Conservation (phyloP, 1,140 invertebrate genomes). For the Schlechtendalia chinensis region DNA sequence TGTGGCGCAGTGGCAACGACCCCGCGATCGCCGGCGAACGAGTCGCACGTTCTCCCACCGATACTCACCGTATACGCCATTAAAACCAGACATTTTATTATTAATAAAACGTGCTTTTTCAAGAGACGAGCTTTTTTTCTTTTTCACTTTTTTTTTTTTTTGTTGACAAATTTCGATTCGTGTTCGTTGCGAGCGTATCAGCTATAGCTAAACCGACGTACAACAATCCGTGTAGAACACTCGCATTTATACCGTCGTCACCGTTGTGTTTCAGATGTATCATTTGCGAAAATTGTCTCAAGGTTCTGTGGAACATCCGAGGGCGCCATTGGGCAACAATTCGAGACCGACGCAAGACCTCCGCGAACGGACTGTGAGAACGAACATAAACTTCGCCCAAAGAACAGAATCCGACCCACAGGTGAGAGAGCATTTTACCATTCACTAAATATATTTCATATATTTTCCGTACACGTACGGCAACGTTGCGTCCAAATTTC, state of each 20-base stretch:
- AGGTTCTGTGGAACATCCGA: constrained; percentile 76
- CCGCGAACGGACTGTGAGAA: constrained; percentile 87
- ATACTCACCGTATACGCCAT: neutral
- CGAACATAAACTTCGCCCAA: constrained; percentile 90
- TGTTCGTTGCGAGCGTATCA: too few relatives aligned
- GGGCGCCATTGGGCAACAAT: constrained; percentile 90
- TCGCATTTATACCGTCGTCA: neutral
- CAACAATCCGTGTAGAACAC: too few relatives aligned
- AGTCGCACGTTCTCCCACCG: neutral
- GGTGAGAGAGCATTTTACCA: constrained; percentile 4
- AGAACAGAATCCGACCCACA: constrained; percentile 53
- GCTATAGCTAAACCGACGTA: neutral
- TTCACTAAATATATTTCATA: too few relatives aligned
- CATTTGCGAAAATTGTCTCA: constrained; percentile 82
- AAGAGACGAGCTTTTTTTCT: too few relatives aligned
- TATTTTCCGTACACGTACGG: too few relatives aligned
- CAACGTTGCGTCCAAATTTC: too few relatives aligned
- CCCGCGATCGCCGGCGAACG: neutral
- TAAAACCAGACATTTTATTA: too few relatives aligned
- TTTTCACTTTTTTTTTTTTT: too few relatives aligned
- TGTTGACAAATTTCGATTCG: neutral
- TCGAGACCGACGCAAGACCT: constrained; percentile 84
- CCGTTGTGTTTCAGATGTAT: constrained; percentile 69
- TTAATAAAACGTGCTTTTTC: too few relatives aligned
- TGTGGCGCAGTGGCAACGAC: neutral